Percentiles rank a stretch among this genome's conserved stretches.
phyloP scores from a whole-genome alignment of 2,888 invertebrate genomes.

The Baccha elongata region DNA sequence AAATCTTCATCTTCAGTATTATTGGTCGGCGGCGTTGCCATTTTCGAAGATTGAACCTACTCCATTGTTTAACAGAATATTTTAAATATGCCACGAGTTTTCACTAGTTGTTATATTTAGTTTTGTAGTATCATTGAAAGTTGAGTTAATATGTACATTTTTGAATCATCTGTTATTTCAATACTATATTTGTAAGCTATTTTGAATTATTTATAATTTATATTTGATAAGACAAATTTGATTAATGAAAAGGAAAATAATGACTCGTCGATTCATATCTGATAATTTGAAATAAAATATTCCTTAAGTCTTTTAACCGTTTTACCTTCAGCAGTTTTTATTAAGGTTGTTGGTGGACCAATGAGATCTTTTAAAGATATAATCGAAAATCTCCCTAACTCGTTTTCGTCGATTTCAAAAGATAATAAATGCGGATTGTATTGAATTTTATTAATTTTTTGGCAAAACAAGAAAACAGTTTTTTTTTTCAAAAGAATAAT shows the following conservation, averaged over 20 bases:
- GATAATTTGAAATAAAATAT: constrained; percentile 18
- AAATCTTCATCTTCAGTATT: background rate
- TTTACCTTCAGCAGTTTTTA: constrained; percentile 36
- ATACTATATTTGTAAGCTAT: background rate
- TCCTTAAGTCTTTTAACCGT: constrained; percentile 28
- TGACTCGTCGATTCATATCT: background rate
- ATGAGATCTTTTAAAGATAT: constrained; percentile 21
- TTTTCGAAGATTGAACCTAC: background rate
- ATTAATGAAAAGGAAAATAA: background rate
- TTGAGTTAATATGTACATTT: background rate
- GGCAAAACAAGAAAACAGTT: constrained; percentile 24
- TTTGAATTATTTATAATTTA: background rate
- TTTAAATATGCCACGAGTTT: background rate
- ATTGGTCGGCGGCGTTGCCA: background rate
- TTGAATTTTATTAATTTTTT: constrained; percentile 19
- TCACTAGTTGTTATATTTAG: background rate
- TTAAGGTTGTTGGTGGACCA: constrained; percentile 36
- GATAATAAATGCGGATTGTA: constrained; percentile 22
- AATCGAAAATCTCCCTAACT: constrained; percentile 17
- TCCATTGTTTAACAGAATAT: background rate
- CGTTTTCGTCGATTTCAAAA: constrained; percentile 24
- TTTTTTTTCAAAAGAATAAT: constrained; percentile 25
- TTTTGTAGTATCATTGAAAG: background rate
- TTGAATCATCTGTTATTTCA: background rate
- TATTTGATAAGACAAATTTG: background rate